Evolutionary conservation across 2,888 invertebrate genomes (phyloP).

Genomic region (Trichogramma evanescens): DNA sequence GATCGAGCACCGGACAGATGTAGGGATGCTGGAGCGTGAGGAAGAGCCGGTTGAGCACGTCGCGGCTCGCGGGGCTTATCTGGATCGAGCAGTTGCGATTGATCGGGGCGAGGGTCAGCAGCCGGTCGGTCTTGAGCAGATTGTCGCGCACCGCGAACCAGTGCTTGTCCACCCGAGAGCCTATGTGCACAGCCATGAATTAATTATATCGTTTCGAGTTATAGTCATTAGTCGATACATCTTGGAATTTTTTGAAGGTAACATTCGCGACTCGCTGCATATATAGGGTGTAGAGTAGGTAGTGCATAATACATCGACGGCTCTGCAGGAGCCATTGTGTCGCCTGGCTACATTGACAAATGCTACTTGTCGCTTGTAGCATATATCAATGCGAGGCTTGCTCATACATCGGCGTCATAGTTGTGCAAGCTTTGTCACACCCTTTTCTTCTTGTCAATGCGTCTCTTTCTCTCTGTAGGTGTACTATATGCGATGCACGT

Average conservation of each 20-base stretch:
- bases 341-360: too few species aligned
- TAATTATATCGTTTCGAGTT: not conserved
- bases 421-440: too few species aligned
- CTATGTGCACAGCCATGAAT: slow-evolving; percentile 35
- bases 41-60: slow-evolving; percentile 71
- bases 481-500: too few species aligned
- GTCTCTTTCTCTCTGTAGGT: too few species aligned
- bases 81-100: slow-evolving; percentile 62
- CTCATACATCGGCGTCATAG: too few species aligned
- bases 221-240: not conserved
- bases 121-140: slow-evolving; percentile 68
- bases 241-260: not conserved
- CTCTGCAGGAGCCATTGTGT: too few species aligned
- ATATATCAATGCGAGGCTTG: too few species aligned
- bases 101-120: slow-evolving; percentile 65
- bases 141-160: slow-evolving; percentile 87
- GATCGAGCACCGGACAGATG: slow-evolving; percentile 80
- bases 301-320: not conserved
- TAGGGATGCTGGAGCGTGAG: slow-evolving; percentile 86
- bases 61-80: slow-evolving; percentile 59
- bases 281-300: not conserved
- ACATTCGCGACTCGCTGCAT: not conserved
- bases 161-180: slow-evolving; percentile 77
- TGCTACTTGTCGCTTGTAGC: too few species aligned
- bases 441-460: too few species aligned